phyloP scores from a whole-genome alignment of 2,113 vertebrate genomes.

The Opisthocomus hoazin region DNA sequence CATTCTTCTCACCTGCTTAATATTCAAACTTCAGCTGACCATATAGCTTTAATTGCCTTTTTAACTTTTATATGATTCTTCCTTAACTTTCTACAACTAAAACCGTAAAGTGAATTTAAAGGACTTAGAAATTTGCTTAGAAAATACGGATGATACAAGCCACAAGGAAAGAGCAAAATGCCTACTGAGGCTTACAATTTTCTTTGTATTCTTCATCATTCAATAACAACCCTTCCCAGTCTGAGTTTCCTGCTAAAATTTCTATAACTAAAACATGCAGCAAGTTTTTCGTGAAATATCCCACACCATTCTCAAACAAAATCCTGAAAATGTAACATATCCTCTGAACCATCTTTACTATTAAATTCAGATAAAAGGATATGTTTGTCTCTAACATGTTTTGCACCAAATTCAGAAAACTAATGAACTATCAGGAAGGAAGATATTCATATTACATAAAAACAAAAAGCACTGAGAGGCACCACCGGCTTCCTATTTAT shows the following conservation, averaged over 20 bases:
- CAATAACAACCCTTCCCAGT: neutral
- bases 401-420: neutral
- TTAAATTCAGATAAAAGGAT: neutral
- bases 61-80: neutral
- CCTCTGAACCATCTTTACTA: neutral
- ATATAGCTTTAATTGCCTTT: neutral
- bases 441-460: neutral
- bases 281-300: neutral
- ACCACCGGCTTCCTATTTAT: neutral
- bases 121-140: neutral
- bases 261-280: neutral
- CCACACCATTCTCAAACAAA: neutral
- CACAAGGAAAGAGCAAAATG: neutral
- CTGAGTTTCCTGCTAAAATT: neutral
- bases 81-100: neutral
- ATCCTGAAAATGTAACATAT: neutral
- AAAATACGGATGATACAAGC: neutral
- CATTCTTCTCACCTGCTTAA: neutral
- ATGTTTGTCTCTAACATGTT: neutral
- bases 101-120: neutral
- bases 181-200: neutral
- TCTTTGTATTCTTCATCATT: neutral
- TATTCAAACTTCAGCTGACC: neutral
- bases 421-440: neutral
- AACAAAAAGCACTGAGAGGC: neutral